phyloP scores from a whole-genome alignment of 2,113 vertebrate genomes.

The Bettongia penicillata region DNA sequence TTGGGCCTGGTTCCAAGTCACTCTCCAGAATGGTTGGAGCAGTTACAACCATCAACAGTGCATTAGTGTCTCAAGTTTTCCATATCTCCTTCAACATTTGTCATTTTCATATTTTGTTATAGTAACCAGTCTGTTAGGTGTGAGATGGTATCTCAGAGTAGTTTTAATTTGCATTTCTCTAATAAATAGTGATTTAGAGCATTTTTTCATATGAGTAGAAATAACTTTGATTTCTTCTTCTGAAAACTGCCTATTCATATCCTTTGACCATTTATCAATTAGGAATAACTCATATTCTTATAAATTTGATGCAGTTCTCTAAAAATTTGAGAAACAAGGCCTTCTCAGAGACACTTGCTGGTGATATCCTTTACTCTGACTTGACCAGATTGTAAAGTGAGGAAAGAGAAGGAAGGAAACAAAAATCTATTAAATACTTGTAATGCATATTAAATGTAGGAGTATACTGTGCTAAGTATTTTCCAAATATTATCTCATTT shows the following conservation, averaged over 20 bases:
- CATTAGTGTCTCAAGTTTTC: not conserved
- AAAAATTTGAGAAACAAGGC: not conserved
- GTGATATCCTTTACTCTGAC: not conserved
- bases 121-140: not conserved
- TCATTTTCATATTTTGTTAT: not conserved
- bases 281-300: not conserved
- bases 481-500: too few relatives aligned
- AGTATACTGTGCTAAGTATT: too few relatives aligned
- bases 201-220: not conserved
- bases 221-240: not conserved
- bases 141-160: not conserved
- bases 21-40: not conserved
- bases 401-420: not conserved
- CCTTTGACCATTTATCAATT: not conserved
- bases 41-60: not conserved
- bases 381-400: not conserved
- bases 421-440: not conserved
- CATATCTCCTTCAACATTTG: not conserved
- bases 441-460: too few relatives aligned
- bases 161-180: not conserved
- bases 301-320: not conserved
- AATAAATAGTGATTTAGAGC: not conserved
- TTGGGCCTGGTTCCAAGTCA: not conserved
- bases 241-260: not conserved
- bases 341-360: not conserved